Percentiles rank a stretch among this genome's conserved stretches.
Evolutionary conservation across 2,888 invertebrate genomes (phyloP).

Genomic region (Drosophila anceps): DNA sequence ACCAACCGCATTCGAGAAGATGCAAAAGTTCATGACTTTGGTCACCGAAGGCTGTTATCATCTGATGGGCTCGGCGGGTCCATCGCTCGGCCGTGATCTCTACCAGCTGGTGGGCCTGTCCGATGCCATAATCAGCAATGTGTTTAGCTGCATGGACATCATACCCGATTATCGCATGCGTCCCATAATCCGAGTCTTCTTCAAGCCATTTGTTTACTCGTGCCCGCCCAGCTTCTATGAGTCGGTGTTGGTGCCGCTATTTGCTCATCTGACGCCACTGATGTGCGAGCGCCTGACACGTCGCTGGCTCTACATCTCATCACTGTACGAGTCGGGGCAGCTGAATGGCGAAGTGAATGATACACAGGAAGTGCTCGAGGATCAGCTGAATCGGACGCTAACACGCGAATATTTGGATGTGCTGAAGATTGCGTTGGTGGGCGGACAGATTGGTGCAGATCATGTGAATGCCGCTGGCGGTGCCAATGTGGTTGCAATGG

Average conservation of each 20-base stretch:
- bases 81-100: conserved; percentile 93
- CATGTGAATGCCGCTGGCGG: conserved; percentile 56
- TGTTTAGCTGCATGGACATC: conserved; percentile 86
- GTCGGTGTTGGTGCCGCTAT: conserved; percentile 91
- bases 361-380: conserved; percentile 92
- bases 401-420: conserved; percentile 96
- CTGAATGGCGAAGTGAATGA: conserved; percentile 90
- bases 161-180: conserved; percentile 95
- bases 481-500: conserved; percentile 86
- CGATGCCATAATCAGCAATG: conserved; percentile 89
- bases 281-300: conserved; percentile 90
- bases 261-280: conserved; percentile 91
- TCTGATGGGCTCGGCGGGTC: conserved; percentile 91
- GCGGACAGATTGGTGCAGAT: conserved; percentile 87
- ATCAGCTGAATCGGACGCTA: conserved; percentile 93
- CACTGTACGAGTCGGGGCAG: conserved; percentile 91
- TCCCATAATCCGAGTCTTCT: conserved; percentile 92
- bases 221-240: conserved; percentile 94
- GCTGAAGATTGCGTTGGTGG: conserved; percentile 91
- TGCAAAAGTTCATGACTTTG: conserved; percentile 93
- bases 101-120: conserved; percentile 92
- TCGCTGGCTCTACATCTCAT: conserved; percentile 93
- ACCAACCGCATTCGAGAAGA: conserved; percentile 89
- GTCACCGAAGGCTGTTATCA: conserved; percentile 94
- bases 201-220: conserved; percentile 93